Conservation (phyloP, 2,797 vertebrate genomes). For the Malacoraja senta region DNA sequence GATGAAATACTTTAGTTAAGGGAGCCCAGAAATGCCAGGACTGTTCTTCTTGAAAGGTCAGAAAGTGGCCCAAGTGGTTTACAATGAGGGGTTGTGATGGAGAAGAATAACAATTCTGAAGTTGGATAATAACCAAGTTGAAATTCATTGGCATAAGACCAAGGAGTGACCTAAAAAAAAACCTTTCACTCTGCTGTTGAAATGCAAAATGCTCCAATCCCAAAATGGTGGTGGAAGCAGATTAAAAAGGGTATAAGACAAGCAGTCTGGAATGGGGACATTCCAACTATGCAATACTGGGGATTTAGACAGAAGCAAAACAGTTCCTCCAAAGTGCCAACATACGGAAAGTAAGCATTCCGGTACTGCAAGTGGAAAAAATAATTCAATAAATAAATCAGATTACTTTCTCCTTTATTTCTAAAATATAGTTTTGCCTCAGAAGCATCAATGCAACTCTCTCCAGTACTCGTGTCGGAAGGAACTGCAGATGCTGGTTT, state of each 20-base stretch:
- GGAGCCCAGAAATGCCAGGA: neutral
- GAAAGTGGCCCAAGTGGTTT: neutral
- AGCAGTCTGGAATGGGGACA: no score
- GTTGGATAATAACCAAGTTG: no score
- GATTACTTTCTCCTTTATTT: neutral
- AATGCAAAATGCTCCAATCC: neutral
- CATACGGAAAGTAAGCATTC: neutral
- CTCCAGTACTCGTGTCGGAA: no score
- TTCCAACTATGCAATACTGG: no score
- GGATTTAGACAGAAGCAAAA: neutral
- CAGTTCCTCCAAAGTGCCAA: neutral
- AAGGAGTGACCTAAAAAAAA: no score
- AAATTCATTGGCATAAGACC: no score
- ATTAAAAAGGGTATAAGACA: no score
- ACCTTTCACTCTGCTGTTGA: neutral
- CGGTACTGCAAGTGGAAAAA: neutral
- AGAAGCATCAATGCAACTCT: neutral
- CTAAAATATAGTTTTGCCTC: neutral
- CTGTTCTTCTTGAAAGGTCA: neutral
- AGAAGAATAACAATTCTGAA: neutral
- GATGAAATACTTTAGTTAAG: neutral
- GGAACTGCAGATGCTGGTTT: no score
- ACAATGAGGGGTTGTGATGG: neutral
- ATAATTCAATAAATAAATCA: neutral
- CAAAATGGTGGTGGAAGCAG: no score